Base-by-base conservation (phyloP, 2,113 vertebrate genomes). In the Malurus elegans region DNA sequence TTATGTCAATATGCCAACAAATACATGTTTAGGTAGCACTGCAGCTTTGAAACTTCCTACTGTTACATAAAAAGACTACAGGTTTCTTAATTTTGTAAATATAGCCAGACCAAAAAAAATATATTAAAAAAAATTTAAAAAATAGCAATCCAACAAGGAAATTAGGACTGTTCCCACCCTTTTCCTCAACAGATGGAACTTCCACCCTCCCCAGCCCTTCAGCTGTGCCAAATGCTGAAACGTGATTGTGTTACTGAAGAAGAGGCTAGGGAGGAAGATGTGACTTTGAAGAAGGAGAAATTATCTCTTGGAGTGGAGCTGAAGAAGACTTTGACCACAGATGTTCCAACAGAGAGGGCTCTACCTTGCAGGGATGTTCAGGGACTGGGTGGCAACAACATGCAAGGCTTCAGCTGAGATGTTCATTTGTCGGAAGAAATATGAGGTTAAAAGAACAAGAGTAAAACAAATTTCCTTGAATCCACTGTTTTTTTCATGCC, bases 301-400 rank as follows among this genome's bases (percentile, higher is more conserved):
- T 58, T 56, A 60, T 34, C 31, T 67, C 47, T 54, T 36, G 17
- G 13, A 65, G 28, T 14, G 26, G 14, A 92, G n/a, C 64, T 60
- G 34, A 84, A 48, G 48, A 56, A 40, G 18, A 1, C 1, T 81
- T 84, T 67, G 60, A 54, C 23, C 45, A 65, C 48, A 86, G 28
- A 23, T n/a, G 7, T 72, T 86, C 17, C 45, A 16, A 56, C 1
- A 4, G 54, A 64, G 5, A 18, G 0, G 1, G 48, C 2, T 69
- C 14, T 69, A 18, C 18, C 45, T 65, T 0, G 0, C 16, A 72
- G 50, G 14, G 8, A 62, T 73, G 18, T 86, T 84, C 47, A 29
- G 65, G 45, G 20, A 29, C 51, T n/a, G 10, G 38, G 31, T 56
- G 17, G 10, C 26, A 90, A 45, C 14, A 70, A 66, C 0, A 0